phyloP scores from a whole-genome alignment of 2,113 vertebrate genomes.

The Athene noctua region DNA sequence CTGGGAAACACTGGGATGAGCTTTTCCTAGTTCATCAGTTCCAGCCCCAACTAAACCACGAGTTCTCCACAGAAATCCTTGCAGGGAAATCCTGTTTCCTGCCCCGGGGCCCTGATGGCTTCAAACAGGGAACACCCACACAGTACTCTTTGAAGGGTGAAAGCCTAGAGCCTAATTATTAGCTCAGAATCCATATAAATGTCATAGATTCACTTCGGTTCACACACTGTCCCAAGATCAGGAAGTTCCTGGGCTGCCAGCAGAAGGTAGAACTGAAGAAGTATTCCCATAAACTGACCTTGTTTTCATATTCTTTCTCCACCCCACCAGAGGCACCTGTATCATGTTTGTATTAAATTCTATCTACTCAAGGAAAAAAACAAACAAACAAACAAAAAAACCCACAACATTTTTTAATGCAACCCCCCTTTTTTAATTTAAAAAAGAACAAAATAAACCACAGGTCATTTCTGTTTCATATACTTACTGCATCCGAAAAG shows the following conservation, averaged over 20 bases:
- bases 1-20: background rate
- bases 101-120: background rate
- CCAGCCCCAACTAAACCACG: background rate
- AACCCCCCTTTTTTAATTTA: background rate
- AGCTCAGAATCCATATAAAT: background rate
- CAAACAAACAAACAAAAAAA: no score
- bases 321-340: background rate
- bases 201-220: background rate
- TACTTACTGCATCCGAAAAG: conserved; percentile 91
- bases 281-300: background rate
- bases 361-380: background rate
- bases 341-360: background rate
- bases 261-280: background rate
- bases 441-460: background rate
- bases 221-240: background rate
- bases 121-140: background rate
- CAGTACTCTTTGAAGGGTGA: background rate
- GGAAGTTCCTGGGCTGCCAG: background rate
- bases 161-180: background rate
- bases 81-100: background rate
- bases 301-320: background rate
- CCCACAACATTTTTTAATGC: background rate
- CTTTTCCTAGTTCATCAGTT: background rate
- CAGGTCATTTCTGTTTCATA: background rate
- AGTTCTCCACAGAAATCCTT: background rate